These are phyloP conservation scores for Hydrochoerus hydrochaeris DNA, from an alignment of 2,113 vertebrate species.

Conservation along the genomic window DNA sequence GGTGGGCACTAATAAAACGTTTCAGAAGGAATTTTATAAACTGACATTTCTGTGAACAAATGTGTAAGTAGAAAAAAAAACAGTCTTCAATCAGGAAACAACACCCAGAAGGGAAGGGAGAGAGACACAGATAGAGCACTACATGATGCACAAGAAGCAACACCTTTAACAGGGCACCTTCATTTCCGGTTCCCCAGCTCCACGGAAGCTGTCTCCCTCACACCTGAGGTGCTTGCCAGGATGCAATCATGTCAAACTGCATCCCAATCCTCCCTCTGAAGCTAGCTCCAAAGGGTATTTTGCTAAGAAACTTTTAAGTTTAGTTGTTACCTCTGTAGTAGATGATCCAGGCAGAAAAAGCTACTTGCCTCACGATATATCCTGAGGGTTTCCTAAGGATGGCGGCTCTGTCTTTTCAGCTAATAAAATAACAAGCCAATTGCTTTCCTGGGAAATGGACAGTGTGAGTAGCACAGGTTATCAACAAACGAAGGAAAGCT, in stretches of 20 bases:
- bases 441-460: constrained; percentile 49
- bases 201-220: constrained; percentile 16
- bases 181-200: constrained; percentile 56
- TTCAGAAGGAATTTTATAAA: neutral
- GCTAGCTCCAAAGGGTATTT: constrained; percentile 13
- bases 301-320: constrained; percentile 55
- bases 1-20: neutral
- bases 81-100: constrained; percentile 5
- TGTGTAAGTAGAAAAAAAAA: neutral
- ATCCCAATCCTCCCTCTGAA: constrained; percentile 17
- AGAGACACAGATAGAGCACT: constrained; percentile 18
- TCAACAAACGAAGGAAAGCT: constrained; percentile 17
- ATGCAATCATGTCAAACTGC: constrained; percentile 35
- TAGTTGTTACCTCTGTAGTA: constrained; percentile 7
- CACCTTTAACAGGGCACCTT: neutral
- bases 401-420: neutral
- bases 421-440: neutral
- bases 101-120: constrained; percentile 31
- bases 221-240: constrained; percentile 59
- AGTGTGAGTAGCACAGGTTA: neutral
- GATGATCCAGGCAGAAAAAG: constrained; percentile 39
- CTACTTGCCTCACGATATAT: constrained; percentile 37
- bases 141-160: neutral
- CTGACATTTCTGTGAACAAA: neutral
- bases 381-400: neutral